Percentiles rank a stretch among this genome's conserved stretches.
Conservation (phyloP, 1,140 invertebrate genomes). For the Tetragnatha versicolor region DNA sequence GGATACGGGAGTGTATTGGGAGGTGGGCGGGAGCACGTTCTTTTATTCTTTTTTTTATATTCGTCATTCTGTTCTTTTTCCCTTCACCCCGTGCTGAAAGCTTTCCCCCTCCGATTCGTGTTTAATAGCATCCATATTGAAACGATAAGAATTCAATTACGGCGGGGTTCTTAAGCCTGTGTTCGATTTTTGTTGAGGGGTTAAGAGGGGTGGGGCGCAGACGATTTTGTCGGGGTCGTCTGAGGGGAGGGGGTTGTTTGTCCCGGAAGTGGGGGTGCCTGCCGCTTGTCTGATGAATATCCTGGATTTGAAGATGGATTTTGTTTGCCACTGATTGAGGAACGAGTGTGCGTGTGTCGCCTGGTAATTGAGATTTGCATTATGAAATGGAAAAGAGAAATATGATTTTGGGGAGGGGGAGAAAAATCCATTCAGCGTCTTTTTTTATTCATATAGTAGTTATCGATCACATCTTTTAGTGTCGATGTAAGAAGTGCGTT, state of each 20-base stretch:
- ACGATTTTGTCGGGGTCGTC: too few species aligned
- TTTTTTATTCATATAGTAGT: too few species aligned
- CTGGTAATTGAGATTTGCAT: too few species aligned
- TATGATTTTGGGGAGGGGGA: too few species aligned
- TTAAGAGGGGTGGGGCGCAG: constrained; percentile 27
- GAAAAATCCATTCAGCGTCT: too few species aligned
- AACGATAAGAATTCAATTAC: constrained; percentile 54
- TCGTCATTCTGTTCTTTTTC: too few species aligned
- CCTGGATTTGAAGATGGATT: not conserved
- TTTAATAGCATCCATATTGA: constrained; percentile 54
- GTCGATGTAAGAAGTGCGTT: too few species aligned
- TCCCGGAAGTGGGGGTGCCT: not conserved
- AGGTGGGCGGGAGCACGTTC: not conserved
- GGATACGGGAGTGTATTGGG: not conserved
- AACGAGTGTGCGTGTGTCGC: too few species aligned
- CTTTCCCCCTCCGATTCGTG: not conserved
- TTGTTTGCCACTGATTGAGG: constrained; percentile 3
- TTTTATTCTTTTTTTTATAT: too few species aligned
- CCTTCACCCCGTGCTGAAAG: constrained; percentile 19
- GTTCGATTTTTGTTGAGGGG: too few species aligned
- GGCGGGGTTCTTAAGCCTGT: constrained; percentile 39
- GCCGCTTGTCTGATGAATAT: not conserved
- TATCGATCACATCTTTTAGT: too few species aligned
- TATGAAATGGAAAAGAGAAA: too few species aligned
- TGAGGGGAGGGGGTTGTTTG: not conserved